Evolutionary conservation across 2,797 vertebrate genomes (phyloP), one percentile per base, ranked within the genome.

Genomic region (Sebastes ruberrimus): DNA sequence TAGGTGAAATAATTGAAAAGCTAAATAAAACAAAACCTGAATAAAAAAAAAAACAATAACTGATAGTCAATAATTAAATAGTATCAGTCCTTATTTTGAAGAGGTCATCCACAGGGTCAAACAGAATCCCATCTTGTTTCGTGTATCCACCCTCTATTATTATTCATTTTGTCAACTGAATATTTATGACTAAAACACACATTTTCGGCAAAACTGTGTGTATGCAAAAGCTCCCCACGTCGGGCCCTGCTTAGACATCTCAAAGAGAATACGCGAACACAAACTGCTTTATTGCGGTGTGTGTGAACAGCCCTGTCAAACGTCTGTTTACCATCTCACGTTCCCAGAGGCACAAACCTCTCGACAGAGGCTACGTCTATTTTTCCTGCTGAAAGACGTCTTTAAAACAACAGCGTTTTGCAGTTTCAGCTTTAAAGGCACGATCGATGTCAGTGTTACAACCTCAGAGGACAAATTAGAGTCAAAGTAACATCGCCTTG

Each of bases 331-430:
- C 83, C 81, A 77, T 88, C 76, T 86, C 76, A 59, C 2, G 38
- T 81, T 92, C 89, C 92, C 91, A 90, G 60, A 88, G 91, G 90
- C 89, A 69, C 91, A 89, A 88, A 81, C 83, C 88, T 89, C 89
- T 72, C 63, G 80, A 91, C 88, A 88, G 81, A 85, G 79, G 84
- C 87, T 88, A 84, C 71, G 72, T 87, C 83, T 88, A 11, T 78
- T 85, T 89, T 88, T 84, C 69, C 81, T 78, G 78, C 82, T 77
- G 75, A 90, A 86, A 85, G 78, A 80, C 66, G 74, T 74, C 72
- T 93, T 86, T 86, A 76, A 92, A 92, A 90, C 75, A 83, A 62
- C 64, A 71, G 22, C 28, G 5, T 83, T 86, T 84, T 83, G 73
- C 76, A 83, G 69, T 61, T 55, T 78, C 55, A 69, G 49, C 76